Evolutionary conservation across 2,888 invertebrate genomes (phyloP).

Genomic region (Torymus texanus): DNA sequence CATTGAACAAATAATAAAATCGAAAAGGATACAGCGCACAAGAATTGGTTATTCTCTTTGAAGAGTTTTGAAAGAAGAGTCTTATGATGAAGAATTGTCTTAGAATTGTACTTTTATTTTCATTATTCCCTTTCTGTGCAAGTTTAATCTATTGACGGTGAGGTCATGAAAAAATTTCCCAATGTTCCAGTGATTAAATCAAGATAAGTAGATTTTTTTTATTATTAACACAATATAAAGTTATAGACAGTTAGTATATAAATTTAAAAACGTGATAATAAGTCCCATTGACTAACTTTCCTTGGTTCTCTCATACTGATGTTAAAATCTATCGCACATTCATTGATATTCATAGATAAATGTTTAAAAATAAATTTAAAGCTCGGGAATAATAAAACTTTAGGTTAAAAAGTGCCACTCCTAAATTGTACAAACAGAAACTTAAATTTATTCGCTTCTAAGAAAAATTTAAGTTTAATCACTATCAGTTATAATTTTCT

Average conservation of each 20-base stretch:
- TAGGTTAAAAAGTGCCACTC: not conserved
- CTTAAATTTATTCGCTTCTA: constrained; percentile 36
- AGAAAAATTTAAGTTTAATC: constrained; percentile 42
- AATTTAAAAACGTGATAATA: constrained; percentile 8
- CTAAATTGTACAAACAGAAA: constrained; percentile 51
- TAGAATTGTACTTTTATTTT: constrained; percentile 52
- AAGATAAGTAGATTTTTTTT: constrained; percentile 31
- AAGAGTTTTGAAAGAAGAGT: constrained; percentile 52
- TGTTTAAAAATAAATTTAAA: not conserved
- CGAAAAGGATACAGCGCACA: constrained; percentile 67
- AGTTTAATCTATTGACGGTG: constrained; percentile 28
- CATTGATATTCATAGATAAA: not conserved
- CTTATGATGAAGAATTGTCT: constrained; percentile 61
- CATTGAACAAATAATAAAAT: constrained; percentile 50
- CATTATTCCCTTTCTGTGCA: constrained; percentile 20
- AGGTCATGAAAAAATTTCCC: constrained; percentile 19
- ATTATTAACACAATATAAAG: constrained; percentile 25
- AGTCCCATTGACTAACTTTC: constrained; percentile 61
- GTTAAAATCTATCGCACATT: constrained; percentile 18
- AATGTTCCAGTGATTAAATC: constrained; percentile 47
- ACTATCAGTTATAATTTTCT: constrained; percentile 39
- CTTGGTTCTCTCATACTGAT: constrained; percentile 62
- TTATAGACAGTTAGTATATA: constrained; percentile 26
- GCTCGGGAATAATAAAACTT: no score
- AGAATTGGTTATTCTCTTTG: constrained; percentile 62